Evolutionary conservation across 1,140 invertebrate species (phyloP), one percentile per base, ranked within the genome.

Genomic region (Patella vulgata): DNA sequence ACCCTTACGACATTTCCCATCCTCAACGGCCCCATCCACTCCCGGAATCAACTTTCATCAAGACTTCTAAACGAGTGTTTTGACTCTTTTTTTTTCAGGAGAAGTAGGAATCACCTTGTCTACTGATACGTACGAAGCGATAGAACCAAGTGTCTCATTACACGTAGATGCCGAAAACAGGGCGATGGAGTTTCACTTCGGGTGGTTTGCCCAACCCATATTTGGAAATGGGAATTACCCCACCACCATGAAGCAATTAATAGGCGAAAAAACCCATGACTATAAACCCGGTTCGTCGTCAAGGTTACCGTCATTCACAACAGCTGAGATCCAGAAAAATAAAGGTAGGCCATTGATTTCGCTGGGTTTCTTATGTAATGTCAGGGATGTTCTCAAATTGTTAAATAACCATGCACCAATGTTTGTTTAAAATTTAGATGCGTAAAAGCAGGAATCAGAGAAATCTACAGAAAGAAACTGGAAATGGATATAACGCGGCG

Each of bases 21-120:
- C 86, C 84, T 82, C 85, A 86, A 59, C 65, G 82, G 47, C 82
- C 85, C 1, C 82, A 83, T 59, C 71, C 70, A 30, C 76, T 87
- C 6, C 71, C 85, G 48, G 78, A 84, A 19, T 55, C 60, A n/a
- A n/a, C n/a, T n/a, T n/a, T n/a, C n/a, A n/a, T n/a, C n/a, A n/a
- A 3, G 48, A 66, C 58, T 56, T 39, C 17, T 9, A n/a, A n/a
- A n/a, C 21, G 23, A 12, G 14, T 47, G 23, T 30, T 21, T 52
- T 9, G 21, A 30, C 9, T 14, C 12, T 6, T 33, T 21, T 48
- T 48, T 42, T 55, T 66, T n/a, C 42, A 75, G 73, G 73, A 14
- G 28, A 69, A 47, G 59, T 78, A 23, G 73, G 71, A 23, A 79
- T 79, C 28, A 66, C 74, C 23, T 48, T 78, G 2, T 72, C 56